Percentiles rank a stretch among this genome's conserved stretches.
These are phyloP conservation scores for Erithacus rubecula DNA, from an alignment of 2,797 vertebrate species.

Conservation along the genomic window DNA sequence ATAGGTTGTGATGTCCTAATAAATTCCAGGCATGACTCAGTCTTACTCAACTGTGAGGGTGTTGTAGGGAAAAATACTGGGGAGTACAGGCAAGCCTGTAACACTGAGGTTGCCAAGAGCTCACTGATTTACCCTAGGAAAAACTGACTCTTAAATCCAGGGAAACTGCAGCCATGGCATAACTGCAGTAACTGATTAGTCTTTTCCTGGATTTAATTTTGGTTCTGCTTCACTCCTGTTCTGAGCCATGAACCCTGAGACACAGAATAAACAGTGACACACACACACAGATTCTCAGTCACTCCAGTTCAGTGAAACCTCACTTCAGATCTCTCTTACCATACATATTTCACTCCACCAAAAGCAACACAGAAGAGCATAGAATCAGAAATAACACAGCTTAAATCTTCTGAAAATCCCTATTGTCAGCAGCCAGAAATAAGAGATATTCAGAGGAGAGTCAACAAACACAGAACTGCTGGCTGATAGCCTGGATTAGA, in stretches of 20 bases:
- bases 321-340: background rate
- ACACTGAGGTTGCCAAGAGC: background rate
- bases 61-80: background rate
- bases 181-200: background rate
- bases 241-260: background rate
- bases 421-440: background rate
- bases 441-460: background rate
- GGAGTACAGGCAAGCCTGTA: background rate
- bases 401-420: slow-evolving; percentile 8
- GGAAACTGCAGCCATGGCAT: background rate
- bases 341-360: background rate
- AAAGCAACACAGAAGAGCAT: background rate
- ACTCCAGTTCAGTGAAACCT: background rate
- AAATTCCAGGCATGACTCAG: background rate
- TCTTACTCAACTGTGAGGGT: background rate
- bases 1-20: background rate
- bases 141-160: background rate
- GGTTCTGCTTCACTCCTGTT: background rate
- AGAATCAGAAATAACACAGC: background rate
- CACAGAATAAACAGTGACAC: background rate
- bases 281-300: background rate
- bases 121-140: background rate
- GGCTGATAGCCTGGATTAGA: background rate
- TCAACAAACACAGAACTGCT: background rate
- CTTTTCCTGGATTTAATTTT: background rate